Base-by-base conservation (phyloP, 2,888 invertebrate genomes). In the Mamestra brassicae region DNA sequence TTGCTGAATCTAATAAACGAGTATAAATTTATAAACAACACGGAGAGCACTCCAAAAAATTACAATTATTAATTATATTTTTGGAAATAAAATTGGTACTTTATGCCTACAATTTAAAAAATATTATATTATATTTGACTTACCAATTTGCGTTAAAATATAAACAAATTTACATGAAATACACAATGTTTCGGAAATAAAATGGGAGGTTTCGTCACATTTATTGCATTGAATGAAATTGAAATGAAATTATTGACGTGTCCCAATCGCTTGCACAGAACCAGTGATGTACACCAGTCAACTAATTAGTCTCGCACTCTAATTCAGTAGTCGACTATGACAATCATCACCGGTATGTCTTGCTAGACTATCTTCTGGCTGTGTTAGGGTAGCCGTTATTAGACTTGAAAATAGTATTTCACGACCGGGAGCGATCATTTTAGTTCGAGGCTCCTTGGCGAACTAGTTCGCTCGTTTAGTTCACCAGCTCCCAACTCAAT, bases 191-290 rank as follows among this genome's bases (percentile, higher is more conserved):
- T 58, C 64, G 61, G 63, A 72, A 74, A 54, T 74, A 47, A 68
- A 52, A 3, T 5, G 71, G 0, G 11, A 58, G 26, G 52, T 77
- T 72, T 83, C 80, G 76, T 85, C 78, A 85, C 76, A 74, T 78
- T 78, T 54, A 67, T 52, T 76, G 61, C 61, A 77, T 62, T 68
- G 57, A 79, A 50, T 66, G 70, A 71, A 67, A 71, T 52, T 38
- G 36, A 36, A 62, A 17, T 54, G n/a, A 73, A 55, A 69, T 55
- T 47, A 87, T 80, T 78, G 87, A 87, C 87, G 87, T 87, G 87
- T 87, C 86, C 87, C 87, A 86, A 86, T 84, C 80, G 13, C 60
- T 60, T 47, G n/a, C 15, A 66, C 10, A 11, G 34, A 58, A 63
- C 36, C 10, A 81, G 78, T 70, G 77, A 65, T 71, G 80, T 68